Evolutionary conservation across 2,797 vertebrate species (phyloP).

Genomic region (Hippopotamyrus pictus): DNA sequence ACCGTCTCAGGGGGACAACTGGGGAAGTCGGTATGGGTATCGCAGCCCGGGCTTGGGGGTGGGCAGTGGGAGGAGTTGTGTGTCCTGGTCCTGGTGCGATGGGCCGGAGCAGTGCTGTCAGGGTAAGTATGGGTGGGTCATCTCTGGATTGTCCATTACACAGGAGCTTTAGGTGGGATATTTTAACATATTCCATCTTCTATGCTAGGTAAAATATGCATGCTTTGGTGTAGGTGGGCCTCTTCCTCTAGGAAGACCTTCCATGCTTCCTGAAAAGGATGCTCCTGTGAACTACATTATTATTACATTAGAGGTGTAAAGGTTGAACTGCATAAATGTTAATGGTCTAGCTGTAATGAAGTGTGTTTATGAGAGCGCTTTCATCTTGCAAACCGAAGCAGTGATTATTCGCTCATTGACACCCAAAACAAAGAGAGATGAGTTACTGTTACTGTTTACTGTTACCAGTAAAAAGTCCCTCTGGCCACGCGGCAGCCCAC

Average conservation of each 20-base stretch:
- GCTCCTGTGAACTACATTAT: neutral
- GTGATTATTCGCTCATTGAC: neutral
- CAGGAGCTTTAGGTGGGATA: neutral
- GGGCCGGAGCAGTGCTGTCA: neutral
- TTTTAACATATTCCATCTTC: neutral
- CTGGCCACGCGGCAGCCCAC: neutral
- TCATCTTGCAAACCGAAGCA: neutral
- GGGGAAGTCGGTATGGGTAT: neutral
- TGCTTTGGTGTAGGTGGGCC: neutral
- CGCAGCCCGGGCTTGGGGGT: neutral
- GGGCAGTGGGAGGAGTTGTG: neutral
- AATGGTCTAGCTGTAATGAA: neutral
- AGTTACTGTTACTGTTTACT: neutral
- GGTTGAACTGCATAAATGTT: neutral
- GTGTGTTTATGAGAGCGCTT: neutral
- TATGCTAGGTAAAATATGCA: neutral
- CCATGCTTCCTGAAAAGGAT: neutral
- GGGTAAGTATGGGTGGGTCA: neutral
- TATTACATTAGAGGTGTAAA: neutral
- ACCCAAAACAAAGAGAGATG: neutral
- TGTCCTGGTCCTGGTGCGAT: neutral
- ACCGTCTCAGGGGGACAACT: neutral
- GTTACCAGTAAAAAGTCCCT: neutral
- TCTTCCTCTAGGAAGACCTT: neutral
- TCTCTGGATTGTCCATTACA: neutral